Evolutionary conservation across 2,888 invertebrate species (phyloP).

Genomic region (Nebria salina): DNA sequence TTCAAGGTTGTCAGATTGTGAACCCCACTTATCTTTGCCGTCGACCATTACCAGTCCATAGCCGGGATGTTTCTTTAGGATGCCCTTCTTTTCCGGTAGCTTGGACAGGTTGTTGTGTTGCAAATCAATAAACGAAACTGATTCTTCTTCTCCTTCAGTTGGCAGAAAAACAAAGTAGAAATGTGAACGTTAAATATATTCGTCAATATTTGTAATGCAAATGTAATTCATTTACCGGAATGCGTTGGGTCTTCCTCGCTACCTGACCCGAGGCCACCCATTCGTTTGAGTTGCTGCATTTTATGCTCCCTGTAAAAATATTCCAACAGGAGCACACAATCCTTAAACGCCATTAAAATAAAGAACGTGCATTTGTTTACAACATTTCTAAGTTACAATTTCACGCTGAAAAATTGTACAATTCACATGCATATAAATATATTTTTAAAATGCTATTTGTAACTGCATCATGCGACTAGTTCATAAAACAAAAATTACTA

Average conservation of each 20-base stretch:
- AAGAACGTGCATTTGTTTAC: background rate
- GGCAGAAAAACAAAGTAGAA: background rate
- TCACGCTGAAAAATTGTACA: constrained; percentile 10
- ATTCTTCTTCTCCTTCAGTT: constrained; percentile 75
- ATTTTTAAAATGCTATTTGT: constrained; percentile 8
- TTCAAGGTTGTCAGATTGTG: constrained; percentile 77
- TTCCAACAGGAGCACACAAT: constrained; percentile 45
- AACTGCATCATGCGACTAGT: constrained; percentile 33
- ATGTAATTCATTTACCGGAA: constrained; percentile 68
- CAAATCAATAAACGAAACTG: constrained; percentile 83
- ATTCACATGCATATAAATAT: constrained; percentile 29
- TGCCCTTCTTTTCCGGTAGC: constrained; percentile 90
- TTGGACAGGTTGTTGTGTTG: constrained; percentile 79
- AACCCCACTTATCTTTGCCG: constrained; percentile 80
- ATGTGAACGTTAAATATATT: background rate
- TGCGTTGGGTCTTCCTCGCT: constrained; percentile 80
- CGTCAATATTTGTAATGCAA: constrained; percentile 15
- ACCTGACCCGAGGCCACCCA: constrained; percentile 68
- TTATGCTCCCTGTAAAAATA: constrained; percentile 78
- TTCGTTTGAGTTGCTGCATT: constrained; percentile 78
- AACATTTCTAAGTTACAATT: constrained; percentile 13
- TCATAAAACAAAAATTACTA: background rate
- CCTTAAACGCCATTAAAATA: constrained; percentile 12
- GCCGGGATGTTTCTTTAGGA: constrained; percentile 85
- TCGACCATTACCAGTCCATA: constrained; percentile 79